These are phyloP conservation scores for Scolopax bukidnonensis DNA, from an alignment of 2,797 vertebrate species.

Conservation along the genomic window DNA sequence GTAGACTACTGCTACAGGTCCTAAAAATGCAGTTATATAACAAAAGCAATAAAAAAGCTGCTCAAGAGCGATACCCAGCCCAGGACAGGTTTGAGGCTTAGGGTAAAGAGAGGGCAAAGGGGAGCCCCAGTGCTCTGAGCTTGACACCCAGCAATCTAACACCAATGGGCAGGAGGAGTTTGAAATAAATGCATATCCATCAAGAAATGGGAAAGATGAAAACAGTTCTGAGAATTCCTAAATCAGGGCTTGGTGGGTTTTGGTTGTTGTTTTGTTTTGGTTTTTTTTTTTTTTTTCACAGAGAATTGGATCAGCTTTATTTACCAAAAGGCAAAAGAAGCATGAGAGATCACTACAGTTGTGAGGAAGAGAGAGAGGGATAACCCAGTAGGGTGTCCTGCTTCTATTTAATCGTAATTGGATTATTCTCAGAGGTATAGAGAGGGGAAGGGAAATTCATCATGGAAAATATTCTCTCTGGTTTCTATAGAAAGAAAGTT, in stretches of 20 bases:
- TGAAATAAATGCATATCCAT: neutral
- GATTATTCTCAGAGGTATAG: neutral
- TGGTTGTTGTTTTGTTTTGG: neutral
- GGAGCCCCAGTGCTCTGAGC: neutral
- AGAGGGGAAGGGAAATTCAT: neutral
- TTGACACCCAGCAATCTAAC: neutral
- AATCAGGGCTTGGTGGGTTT: rapidly evolving
- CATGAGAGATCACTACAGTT: neutral
- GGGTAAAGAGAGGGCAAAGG: neutral
- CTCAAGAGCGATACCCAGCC: neutral
- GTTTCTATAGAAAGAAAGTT: neutral
- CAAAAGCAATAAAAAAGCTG: neutral
- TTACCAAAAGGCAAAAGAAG: neutral
- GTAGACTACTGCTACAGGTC: neutral
- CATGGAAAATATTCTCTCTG: neutral
- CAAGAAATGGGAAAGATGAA: neutral
- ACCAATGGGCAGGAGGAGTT: neutral
- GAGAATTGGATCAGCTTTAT: neutral
- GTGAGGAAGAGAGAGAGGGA: neutral
- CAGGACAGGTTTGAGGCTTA: neutral
- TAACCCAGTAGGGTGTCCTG: neutral
- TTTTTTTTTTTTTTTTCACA: too few species aligned
- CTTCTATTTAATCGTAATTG: neutral
- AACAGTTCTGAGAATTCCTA: neutral
- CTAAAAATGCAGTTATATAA: neutral